Base-by-base conservation (phyloP, 2,797 vertebrate genomes). In the Emydoidea blandingii region DNA sequence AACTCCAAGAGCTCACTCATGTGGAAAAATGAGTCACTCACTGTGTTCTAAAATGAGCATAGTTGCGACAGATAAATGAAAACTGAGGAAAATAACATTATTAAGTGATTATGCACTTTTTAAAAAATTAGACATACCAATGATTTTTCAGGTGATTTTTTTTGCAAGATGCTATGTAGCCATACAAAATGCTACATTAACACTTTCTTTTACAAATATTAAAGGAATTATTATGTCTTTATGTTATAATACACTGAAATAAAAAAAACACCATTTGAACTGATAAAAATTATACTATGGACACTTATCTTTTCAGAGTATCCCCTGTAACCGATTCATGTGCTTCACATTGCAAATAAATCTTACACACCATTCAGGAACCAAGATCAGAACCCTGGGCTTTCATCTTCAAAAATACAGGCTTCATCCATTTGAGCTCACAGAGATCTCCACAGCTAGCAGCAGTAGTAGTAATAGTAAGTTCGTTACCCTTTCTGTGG, bases 21-120 rank as follows among this genome's bases (percentile, higher is more conserved):
- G 68, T 56, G 49, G 87, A 95, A 97, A 96, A 97, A 95, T 44
- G 57, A 91, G 49, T 88, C 57, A 79, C 59, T 94, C 7, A 6
- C 10, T 86, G 53, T 27, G 47, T 96, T 96, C 93, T 88, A 94
- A 94, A 95, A 88, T 0, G 0, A 83, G 14, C 59, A 53, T 65
- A 44, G 5, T 68, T 88, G 59, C 74, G 96, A 91, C 78, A 91
- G 3, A 1, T 49, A 87, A 74, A 92, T 89, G 82, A 10, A 92
- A 82, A 50, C 34, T 6, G 11, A 37, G 34, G 8, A 62, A 87
- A 94, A 79, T 2, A 76, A 65, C 49, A 90, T 50, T 83, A 65
- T 56, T 88, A 47, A 57, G 37, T 84, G 65, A 91, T 87, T 87
- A 85, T 57, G 5, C 0, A 56, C 72, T 83, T 76, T 78, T 80